Evolutionary conservation across 2,797 vertebrate species (phyloP).

Genomic region (Lateolabrax maculatus): DNA sequence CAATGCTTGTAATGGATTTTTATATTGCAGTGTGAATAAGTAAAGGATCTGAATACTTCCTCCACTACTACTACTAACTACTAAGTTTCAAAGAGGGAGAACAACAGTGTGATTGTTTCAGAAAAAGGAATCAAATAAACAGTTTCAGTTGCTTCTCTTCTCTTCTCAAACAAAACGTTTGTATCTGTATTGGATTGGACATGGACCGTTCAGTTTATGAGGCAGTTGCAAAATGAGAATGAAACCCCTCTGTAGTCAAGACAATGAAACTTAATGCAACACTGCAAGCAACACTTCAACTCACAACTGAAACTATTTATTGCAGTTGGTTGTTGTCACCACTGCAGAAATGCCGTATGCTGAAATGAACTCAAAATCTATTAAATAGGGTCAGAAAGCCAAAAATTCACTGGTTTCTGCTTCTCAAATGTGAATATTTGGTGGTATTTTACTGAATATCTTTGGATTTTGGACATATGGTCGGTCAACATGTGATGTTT

Average conservation of each 20-base stretch:
- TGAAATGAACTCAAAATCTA: not conserved
- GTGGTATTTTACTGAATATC: not conserved
- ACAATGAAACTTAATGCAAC: conserved; percentile 30
- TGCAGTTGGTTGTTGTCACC: not conserved
- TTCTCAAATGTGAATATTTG: not conserved
- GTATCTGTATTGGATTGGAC: not conserved
- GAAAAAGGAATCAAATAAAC: not conserved
- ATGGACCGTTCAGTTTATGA: not conserved
- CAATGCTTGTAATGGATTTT: not conserved
- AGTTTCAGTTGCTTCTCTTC: not conserved
- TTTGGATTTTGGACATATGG: not conserved
- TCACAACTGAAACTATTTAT: conserved; percentile 23
- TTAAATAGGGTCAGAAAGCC: not conserved
- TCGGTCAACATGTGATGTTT: not conserved
- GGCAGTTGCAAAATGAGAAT: no score
- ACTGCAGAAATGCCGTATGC: not conserved
- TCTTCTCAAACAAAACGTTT: not conserved
- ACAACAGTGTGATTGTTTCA: not conserved
- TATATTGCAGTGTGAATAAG: not conserved
- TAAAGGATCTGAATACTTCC: not conserved
- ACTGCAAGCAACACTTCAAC: conserved; percentile 35
- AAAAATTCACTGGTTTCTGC: not conserved
- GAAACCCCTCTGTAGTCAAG: not conserved
- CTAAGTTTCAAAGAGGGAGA: not conserved
- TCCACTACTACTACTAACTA: not conserved